Evolutionary conservation across 2,797 vertebrate genomes (phyloP).

Genomic region (Xyrichtys novacula): DNA sequence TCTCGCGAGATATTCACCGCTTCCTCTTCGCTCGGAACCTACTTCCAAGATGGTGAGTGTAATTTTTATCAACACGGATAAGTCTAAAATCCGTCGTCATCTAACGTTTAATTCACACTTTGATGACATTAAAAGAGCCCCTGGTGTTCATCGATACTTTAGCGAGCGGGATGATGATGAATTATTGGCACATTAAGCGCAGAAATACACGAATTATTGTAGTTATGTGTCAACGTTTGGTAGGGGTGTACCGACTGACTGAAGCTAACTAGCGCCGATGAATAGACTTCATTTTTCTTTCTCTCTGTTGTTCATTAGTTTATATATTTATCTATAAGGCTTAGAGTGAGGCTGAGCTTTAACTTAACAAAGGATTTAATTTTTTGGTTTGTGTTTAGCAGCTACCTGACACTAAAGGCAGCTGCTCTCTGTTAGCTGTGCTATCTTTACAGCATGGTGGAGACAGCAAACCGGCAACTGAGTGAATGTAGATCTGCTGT

Average conservation of each 20-base stretch:
- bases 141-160: fast-evolving
- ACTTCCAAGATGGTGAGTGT: slow-evolving; percentile 86
- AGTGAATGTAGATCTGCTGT: no score
- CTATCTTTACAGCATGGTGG: no score
- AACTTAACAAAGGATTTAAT: no score
- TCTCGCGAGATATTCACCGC: slow-evolving; percentile 72
- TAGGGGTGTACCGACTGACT: neutral
- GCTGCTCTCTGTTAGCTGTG: no score
- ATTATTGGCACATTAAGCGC: neutral
- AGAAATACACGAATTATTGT: neutral
- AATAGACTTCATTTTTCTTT: fast-evolving
- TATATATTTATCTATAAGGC: no score
- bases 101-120: fast-evolving
- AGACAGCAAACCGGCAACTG: no score
- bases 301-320: fast-evolving
- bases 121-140: fast-evolving
- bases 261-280: neutral
- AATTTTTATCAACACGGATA: neutral
- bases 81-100: slow-evolving; percentile 71
- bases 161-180: fast-evolving
- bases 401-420: no score
- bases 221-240: neutral
- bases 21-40: slow-evolving; percentile 87
- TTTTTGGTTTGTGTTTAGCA: no score
- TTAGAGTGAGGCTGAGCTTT: no score